Evolutionary conservation across 1,140 invertebrate genomes (phyloP), one percentile per base, ranked within the genome.

Genomic region (Danaus melanippus): DNA sequence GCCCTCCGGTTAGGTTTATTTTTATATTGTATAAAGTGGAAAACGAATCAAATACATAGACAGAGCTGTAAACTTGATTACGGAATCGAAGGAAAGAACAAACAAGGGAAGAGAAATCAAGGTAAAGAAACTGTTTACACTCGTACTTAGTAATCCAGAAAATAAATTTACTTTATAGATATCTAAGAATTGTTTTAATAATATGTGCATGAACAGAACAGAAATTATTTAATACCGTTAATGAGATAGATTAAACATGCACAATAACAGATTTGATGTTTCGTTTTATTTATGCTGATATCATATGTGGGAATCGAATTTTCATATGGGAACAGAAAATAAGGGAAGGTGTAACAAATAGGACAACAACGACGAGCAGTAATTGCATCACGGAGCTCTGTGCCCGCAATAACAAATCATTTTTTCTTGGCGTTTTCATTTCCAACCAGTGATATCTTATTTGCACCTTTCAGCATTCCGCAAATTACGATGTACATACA

Each of bases 21-120:
- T 63, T 65, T 58, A 62, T 58, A 67, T 67, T 47, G 43, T 58
- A 60, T 54, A 61, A 65, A 53, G 60, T 62, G 53, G 58, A 64
- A 62, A 67, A 56, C 21, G 52, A 65, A 65, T 54, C 56, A 61
- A 69, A 66, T 60, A 68, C 57, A 66, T 67, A 69, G 66, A 68
- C 64, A 67, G 21, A 69, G 58, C 63, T 71, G 60, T 67, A 76
- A 76, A 77, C 71, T 72, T 76, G 67, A 77, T 76, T 79, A 76
- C 62, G 50, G 62, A 64, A 77, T 76, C 67, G 68, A 71, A 69
- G 64, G 71, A 70, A 76, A 71, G 58, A 74, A 74, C 66, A 74
- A 73, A 79, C 69, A 76, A 58, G 66, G 65, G 64, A 66, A 67
- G 62, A 67, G 74, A 74, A 74, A 66, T 65, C 69, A 69, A 58